Evolutionary conservation across 2,797 vertebrate genomes (phyloP), one percentile per base, ranked within the genome.

Genomic region (Cyprinodon diabolis): DNA sequence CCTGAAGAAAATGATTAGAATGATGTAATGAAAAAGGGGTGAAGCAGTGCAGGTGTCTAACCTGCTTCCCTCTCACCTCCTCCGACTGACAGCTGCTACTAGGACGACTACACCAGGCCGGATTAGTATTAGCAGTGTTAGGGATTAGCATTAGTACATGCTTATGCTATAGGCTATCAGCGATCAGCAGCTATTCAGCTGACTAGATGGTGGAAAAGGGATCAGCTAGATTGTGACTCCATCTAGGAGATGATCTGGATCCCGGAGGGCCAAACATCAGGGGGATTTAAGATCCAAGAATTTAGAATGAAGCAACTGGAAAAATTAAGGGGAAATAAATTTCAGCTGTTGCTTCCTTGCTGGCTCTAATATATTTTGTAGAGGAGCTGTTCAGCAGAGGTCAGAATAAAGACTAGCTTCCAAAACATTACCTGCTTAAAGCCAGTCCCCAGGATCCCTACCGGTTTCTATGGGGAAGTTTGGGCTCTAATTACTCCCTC

Each of bases 161-260:
- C 79, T 82, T 80, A 82, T 76, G 81, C 85, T 70, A 72, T 60
- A 35, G 76, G 72, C 72, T 81, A 79, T 51, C 55, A 84, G 86
- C 84, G 82, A 89, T 78, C 81, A 63, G 21, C 37, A 74, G 86
- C 78, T 66, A 21, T 70, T 76, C 58, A 40, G 58, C 58, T 9
- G 69, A 68, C 30, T 15, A 58, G 72, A 76, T 55, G 77, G 77
- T 66, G 14, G 49, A 55, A 75, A 1, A 25, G 58, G 66, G 80
- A 83, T 84, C 66, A 85, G 74, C 60, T 19, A 1, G 0, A 17
- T 63, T 72, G 68, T 57, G 74, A 68, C 52, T 80, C 30, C 17
- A n/a, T 1, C 0, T 47, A 37, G 66, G 76, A 23, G 55, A 47
- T 35, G 75, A 75, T 69, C 30, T 21, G 66, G 2, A 73, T 37